Evolutionary conservation across 2,113 vertebrate species (phyloP), one percentile per base, ranked within the genome.

Genomic region (Cettia cetti): DNA sequence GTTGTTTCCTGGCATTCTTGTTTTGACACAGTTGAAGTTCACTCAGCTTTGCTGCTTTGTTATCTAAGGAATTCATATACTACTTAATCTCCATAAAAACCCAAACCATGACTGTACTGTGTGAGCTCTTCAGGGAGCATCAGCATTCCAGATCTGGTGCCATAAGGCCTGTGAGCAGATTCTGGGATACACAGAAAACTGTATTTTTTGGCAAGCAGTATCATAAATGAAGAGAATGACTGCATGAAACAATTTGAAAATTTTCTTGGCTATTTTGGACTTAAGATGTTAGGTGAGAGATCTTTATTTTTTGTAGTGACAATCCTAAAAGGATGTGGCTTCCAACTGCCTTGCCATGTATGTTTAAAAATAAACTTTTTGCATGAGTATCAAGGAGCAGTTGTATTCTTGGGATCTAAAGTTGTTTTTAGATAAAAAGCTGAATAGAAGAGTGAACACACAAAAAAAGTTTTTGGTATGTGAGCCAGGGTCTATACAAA

Each of bases 1-100:
- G 64, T 69, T 93, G 11, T 94, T 96, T 94, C 89, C 78, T 92
- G 44, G 9, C 27, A 60, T 87, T 95, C 86, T 93, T 96, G 63
- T 95, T 94, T 84, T 68, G 54, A 95, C 82, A 60, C 64, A 45
- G 74, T 74, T 44, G 70, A 94, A 79, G 59, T 56, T 49, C 53
- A 37, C 33, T 94, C 14, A 0, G 35, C 40, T 94, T 77, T 82
- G 47, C 87, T 90, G 64, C 84, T 90, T 90, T 83, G 56, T 96
- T 98, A 96, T 96, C 96, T 96, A 94, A 97, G 66, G 94, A 97
- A 97, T 97, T 94, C 83, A 35, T 78, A 84, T 37, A 85, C 78
- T 86, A 60, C 82, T 97, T 97, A 97, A 95, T 86, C 91, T 83
- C 86, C 37, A 40, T 74, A 76, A 89, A 90, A 76, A 17, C 2